Conservation (phyloP, 2,888 invertebrate species). For the Synanthedon formicaeformis region DNA sequence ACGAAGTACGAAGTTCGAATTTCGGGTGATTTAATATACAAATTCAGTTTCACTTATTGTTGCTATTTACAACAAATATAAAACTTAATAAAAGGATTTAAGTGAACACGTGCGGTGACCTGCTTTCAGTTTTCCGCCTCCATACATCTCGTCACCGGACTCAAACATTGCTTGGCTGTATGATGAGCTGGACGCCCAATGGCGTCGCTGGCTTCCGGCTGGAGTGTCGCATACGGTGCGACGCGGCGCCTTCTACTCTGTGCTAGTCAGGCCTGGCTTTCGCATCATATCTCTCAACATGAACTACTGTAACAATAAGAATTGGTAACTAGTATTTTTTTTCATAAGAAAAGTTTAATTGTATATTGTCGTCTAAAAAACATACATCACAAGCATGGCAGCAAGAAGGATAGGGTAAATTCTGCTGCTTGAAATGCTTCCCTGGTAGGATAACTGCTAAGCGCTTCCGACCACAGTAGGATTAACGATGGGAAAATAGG, state of each 20-base stretch:
- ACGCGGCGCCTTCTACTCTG: slow-evolving; percentile 92
- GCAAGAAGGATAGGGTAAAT: no score
- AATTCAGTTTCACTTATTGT: neutral
- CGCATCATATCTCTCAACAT: slow-evolving; percentile 94
- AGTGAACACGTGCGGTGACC: no score
- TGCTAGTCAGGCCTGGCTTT: slow-evolving; percentile 89
- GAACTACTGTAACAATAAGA: slow-evolving; percentile 96
- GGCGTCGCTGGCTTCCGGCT: slow-evolving; percentile 92
- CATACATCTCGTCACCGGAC: slow-evolving; percentile 83
- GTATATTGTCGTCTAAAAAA: no score
- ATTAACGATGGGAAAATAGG: no score
- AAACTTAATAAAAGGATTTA: neutral
- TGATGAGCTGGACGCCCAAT: slow-evolving; percentile 87
- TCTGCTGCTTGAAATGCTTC: no score
- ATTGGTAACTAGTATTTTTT: slow-evolving; percentile 75
- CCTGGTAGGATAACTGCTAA: no score
- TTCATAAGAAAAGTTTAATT: neutral
- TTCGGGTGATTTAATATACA: no score
- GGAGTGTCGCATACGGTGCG: slow-evolving; percentile 88
- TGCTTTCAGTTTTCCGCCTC: slow-evolving; percentile 83
- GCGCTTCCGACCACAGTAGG: no score
- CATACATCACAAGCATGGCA: no score
- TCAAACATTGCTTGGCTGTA: slow-evolving; percentile 93
- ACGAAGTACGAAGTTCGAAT: no score
- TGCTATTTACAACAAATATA: neutral